A percentile compares a stretch with the other conserved stretches of the same genome.
These are phyloP conservation scores for Euwallacea similis DNA, from an alignment of 1,140 invertebrate species.

Conservation along the genomic window DNA sequence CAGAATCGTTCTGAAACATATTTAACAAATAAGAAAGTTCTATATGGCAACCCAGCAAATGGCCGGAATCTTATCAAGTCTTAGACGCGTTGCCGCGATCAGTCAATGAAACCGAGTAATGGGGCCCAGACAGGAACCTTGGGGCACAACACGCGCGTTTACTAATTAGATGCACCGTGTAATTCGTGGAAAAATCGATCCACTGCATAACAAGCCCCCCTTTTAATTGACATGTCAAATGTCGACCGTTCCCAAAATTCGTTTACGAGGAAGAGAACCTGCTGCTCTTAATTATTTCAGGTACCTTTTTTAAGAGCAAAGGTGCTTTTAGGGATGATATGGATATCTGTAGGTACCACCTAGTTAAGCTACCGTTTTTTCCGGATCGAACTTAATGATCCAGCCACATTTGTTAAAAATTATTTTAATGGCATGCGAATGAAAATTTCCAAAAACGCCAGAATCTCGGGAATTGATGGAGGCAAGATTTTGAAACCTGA, in stretches of 20 bases:
- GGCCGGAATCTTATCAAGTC: slow-evolving; percentile 39
- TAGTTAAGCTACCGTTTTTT: no score
- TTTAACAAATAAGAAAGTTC: neutral
- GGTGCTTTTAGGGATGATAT: no score
- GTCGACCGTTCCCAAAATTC: neutral
- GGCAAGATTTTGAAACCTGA: no score
- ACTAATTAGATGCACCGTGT: slow-evolving; percentile 40
- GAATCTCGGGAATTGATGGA: no score
- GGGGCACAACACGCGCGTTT: slow-evolving; percentile 37
- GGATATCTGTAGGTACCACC: no score
- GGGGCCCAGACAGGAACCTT: slow-evolving; percentile 38
- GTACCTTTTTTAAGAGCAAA: no score
- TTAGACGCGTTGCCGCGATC: slow-evolving; percentile 36
- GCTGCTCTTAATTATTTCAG: no score
- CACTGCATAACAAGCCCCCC: slow-evolving; percentile 15
- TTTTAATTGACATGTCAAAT: slow-evolving; percentile 28
- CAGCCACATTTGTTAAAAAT: no score
- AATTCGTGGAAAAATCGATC: slow-evolving; percentile 35
- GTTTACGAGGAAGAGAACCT: neutral
- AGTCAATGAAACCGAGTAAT: slow-evolving; percentile 39
- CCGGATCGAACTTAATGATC: no score
- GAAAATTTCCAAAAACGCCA: no score
- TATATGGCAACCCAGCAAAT: slow-evolving; percentile 33
- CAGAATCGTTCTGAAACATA: no score
- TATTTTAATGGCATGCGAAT: no score